These are phyloP conservation scores for Daphoenositta chrysoptera DNA, from an alignment of 2,113 vertebrate genomes.

Conservation along the genomic window DNA sequence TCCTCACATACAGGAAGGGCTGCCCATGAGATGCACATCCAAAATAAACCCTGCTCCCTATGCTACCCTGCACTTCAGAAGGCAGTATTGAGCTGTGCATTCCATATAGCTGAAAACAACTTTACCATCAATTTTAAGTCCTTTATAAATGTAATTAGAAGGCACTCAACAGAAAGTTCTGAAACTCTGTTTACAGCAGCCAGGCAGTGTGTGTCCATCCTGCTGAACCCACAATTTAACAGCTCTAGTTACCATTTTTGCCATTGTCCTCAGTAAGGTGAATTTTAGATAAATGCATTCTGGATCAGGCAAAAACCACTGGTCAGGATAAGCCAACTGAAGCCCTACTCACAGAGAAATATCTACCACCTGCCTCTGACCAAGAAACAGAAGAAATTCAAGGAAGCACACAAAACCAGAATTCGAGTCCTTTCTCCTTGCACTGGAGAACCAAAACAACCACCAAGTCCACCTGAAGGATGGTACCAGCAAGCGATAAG, in stretches of 20 bases:
- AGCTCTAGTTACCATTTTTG: neutral
- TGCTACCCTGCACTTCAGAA: neutral
- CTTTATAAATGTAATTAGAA: neutral
- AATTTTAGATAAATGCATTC: neutral
- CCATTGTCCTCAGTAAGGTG: neutral
- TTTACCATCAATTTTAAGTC: neutral
- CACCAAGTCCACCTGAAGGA: neutral
- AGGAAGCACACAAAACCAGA: neutral
- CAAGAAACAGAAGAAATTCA: neutral
- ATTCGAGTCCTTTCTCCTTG: rapidly evolving
- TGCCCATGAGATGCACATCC: neutral
- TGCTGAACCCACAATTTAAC: neutral
- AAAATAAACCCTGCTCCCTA: neutral
- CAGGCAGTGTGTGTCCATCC: neutral
- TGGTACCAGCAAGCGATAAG: neutral
- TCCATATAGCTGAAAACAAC: neutral
- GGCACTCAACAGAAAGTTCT: neutral
- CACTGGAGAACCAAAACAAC: neutral
- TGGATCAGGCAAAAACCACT: neutral
- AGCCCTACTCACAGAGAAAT: neutral
- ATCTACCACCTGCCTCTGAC: no score
- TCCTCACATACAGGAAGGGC: neutral
- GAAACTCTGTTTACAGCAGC: neutral
- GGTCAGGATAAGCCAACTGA: neutral
- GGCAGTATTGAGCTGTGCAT: neutral